Evolutionary conservation across 2,888 invertebrate species (phyloP).

Genomic region (Folsomia candida): DNA sequence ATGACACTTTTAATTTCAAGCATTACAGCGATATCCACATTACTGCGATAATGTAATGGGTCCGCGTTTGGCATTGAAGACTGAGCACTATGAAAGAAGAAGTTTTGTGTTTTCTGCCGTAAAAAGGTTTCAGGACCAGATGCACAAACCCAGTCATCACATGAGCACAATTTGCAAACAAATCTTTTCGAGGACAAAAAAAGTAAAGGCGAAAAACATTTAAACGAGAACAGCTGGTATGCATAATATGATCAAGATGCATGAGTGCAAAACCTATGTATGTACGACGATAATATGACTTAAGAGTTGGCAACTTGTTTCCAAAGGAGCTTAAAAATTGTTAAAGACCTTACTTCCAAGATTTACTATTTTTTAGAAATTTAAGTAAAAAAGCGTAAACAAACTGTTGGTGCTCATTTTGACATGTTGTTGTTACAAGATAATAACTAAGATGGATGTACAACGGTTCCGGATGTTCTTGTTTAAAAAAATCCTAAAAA

Average conservation of each 20-base stretch:
- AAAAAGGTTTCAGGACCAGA: not conserved
- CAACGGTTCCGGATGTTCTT: no score
- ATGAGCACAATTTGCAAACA: not conserved
- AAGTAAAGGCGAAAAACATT: not conserved
- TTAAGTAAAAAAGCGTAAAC: not conserved
- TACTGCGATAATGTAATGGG: not conserved
- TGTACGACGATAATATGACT: no score
- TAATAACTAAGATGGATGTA: no score
- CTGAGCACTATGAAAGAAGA: no score
- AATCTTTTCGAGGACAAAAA: not conserved
- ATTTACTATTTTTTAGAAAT: not conserved
- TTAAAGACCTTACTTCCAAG: not conserved
- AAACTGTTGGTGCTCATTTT: not conserved
- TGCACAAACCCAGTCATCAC: not conserved
- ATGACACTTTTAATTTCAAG: not conserved
- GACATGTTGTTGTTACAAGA: not conserved
- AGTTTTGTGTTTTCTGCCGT: not conserved
- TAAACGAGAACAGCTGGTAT: not conserved
- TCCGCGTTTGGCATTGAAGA: not conserved
- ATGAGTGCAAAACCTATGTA: no score
- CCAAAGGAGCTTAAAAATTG: not conserved
- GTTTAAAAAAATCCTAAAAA: not conserved
- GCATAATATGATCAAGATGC: no score
- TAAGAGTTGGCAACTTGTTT: no score
- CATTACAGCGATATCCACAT: not conserved